These are phyloP conservation scores for Casuarius casuarius DNA, from an alignment of 2,113 vertebrate genomes.

Conservation along the genomic window DNA sequence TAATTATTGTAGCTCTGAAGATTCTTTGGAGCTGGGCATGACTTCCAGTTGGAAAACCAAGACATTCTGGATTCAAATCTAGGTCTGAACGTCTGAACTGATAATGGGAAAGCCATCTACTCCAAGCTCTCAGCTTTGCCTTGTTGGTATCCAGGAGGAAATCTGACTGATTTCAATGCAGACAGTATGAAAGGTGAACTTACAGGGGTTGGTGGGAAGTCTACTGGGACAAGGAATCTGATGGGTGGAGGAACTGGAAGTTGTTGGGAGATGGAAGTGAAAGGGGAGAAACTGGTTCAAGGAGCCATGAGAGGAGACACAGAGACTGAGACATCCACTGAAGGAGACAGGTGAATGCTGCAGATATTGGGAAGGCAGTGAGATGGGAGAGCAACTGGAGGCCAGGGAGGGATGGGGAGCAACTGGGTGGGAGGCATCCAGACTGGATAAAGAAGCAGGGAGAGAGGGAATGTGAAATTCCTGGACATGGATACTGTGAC, in stretches of 20 bases:
- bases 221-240: neutral
- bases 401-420: too few species aligned
- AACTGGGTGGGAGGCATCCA: too few species aligned
- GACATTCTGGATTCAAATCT: neutral
- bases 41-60: neutral
- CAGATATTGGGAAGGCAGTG: too few species aligned
- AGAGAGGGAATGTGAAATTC: too few species aligned
- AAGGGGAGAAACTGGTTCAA: neutral
- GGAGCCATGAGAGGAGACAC: too few species aligned
- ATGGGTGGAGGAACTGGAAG: neutral
- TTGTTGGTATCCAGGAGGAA: neutral
- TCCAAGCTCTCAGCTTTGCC: neutral
- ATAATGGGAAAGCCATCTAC: neutral
- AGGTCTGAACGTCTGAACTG: too few species aligned
- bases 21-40: neutral
- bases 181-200: neutral
- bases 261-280: neutral
- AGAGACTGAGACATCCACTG: too few species aligned
- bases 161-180: rapidly evolving
- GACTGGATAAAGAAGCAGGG: too few species aligned
- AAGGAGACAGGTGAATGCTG: neutral
- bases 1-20: neutral
- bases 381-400: too few species aligned
- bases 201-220: neutral
- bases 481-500: too few species aligned